Evolutionary conservation across 2,888 invertebrate species (phyloP).

Genomic region (Ommatoiulus sabulosus): DNA sequence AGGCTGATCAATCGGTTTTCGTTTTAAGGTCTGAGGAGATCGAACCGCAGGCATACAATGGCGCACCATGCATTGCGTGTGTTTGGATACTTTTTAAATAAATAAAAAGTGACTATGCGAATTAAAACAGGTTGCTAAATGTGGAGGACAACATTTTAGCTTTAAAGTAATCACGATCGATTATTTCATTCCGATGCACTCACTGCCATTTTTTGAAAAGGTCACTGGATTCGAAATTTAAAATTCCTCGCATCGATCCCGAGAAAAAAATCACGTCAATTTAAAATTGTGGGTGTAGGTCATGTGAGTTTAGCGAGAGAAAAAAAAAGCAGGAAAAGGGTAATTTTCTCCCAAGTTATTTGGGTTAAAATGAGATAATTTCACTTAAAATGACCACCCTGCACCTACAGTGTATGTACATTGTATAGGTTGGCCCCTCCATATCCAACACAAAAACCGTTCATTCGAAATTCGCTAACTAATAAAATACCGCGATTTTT

Average conservation of each 20-base stretch:
- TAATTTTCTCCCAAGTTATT: not conserved
- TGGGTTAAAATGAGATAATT: not conserved
- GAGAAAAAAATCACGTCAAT: not conserved
- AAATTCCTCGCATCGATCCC: not conserved
- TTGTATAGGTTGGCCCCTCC: not conserved
- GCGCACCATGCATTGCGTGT: no score
- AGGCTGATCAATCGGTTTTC: no score
- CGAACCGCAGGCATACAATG: no score
- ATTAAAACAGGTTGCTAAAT: not conserved
- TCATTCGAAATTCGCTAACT: not conserved
- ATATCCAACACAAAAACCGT: not conserved
- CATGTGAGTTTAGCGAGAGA: not conserved
- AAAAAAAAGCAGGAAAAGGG: not conserved
- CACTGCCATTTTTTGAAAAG: not conserved
- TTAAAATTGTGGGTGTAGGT: not conserved
- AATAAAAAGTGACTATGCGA: no score
- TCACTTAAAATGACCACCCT: slow-evolving; percentile 9
- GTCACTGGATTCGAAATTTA: slow-evolving; percentile 3
- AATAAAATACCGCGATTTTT: not conserved
- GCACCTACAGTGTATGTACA: not conserved
- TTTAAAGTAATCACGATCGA: slow-evolving; percentile 8
- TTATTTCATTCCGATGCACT: not conserved
- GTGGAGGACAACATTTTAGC: not conserved
- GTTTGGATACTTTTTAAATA: no score
- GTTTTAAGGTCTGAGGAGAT: no score